A percentile compares a stretch with the other conserved stretches of the same genome.
phyloP scores from a whole-genome alignment of 2,797 vertebrate species.

The Heliangelus exortis region DNA sequence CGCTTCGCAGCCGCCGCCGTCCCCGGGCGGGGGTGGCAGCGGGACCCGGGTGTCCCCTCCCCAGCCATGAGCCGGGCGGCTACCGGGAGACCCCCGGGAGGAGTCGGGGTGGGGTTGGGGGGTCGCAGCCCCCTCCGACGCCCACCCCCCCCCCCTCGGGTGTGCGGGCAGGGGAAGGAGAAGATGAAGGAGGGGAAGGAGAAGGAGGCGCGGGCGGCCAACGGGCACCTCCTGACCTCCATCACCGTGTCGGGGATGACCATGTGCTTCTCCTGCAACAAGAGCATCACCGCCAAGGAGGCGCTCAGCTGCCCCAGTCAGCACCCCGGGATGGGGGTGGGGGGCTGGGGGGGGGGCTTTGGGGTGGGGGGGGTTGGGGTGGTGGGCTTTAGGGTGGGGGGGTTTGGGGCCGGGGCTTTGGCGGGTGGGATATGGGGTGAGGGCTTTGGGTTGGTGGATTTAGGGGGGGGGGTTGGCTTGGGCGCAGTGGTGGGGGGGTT shows the following conservation, averaged over 20 bases:
- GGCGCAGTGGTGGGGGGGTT: too few species aligned
- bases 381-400: too few species aligned
- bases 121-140: background rate
- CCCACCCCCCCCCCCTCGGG: too few species aligned
- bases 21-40: background rate
- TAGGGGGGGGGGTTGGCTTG: too few species aligned
- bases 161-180: slow-evolving; percentile 90
- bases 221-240: slow-evolving; percentile 93
- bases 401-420: too few species aligned
- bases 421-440: too few species aligned
- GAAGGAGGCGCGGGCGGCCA: slow-evolving; percentile 87
- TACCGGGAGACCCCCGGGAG: background rate
- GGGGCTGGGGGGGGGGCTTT: too few species aligned
- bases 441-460: too few species aligned
- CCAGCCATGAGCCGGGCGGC: slow-evolving; percentile 27
- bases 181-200: slow-evolving; percentile 90
- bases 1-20: too few species aligned
- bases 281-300: slow-evolving; percentile 96
- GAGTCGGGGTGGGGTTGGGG: rapidly evolving
- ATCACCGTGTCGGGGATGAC: slow-evolving; percentile 91
- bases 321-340: too few species aligned
- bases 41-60: background rate
- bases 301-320: slow-evolving; percentile 93
- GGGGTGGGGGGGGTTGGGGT: too few species aligned
- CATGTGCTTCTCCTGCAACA: slow-evolving; percentile 91